phyloP scores from a whole-genome alignment of 2,113 vertebrate species.

The Haemorhous mexicanus region DNA sequence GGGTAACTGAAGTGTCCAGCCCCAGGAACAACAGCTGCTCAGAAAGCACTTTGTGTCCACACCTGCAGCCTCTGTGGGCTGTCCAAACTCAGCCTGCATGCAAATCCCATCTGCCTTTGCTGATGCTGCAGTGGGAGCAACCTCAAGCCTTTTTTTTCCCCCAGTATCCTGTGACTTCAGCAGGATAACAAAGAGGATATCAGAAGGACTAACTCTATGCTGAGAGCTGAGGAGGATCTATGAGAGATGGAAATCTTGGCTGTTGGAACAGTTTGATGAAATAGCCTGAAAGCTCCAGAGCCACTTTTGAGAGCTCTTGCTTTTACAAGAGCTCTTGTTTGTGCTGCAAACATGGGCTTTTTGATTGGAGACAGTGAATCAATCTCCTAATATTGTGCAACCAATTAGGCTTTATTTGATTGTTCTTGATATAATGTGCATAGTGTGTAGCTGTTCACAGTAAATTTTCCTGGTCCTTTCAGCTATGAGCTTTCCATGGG shows the following conservation, averaged over 20 bases:
- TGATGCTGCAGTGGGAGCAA: neutral
- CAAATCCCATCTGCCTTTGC: neutral
- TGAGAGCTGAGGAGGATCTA: neutral
- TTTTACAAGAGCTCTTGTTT: no score
- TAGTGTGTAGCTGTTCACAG: neutral
- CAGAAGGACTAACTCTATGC: neutral
- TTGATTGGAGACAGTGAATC: neutral
- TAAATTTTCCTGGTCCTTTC: neutral
- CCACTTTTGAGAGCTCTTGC: neutral
- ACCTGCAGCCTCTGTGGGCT: neutral
- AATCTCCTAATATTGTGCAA: neutral
- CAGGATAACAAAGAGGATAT: neutral
- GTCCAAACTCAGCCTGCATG: neutral
- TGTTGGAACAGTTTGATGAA: neutral
- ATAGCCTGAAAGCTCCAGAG: neutral
- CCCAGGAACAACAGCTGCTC: neutral
- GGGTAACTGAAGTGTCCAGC: neutral
- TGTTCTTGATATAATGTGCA: neutral
- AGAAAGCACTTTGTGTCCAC: neutral
- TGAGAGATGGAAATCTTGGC: neutral
- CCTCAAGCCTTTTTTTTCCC: fast-evolving
- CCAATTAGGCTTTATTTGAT: neutral
- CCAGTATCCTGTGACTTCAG: neutral
- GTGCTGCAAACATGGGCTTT: neutral
- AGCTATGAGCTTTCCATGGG: neutral